Evolutionary conservation across 2,888 invertebrate species (phyloP), one percentile per base, ranked within the genome.

Genomic region (Stramonita haemastoma): DNA sequence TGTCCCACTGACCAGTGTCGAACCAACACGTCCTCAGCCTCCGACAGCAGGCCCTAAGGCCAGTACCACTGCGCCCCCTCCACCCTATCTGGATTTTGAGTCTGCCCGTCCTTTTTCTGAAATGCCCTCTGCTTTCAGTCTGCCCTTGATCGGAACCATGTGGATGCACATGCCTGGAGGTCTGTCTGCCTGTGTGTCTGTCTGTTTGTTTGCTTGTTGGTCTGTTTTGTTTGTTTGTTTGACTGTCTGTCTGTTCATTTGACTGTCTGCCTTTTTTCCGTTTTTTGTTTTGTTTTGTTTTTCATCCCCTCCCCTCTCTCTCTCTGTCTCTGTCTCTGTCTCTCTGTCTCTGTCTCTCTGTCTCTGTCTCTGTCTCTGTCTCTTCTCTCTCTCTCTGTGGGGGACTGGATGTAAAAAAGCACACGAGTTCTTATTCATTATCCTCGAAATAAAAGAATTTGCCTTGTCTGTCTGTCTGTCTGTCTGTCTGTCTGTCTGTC

Each of bases 91-190:
- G n/a, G 89, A 26, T 17, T 84, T 84, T 6, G 85, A 89, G 15
- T 32, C 60, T 0, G 90, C 88, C 11, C 60, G 83, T 36, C 89
- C 90, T 8, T 90, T 90, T 66, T 34, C 60, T 13, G 87, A 90
- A 6, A 91, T 91, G 66, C 91, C 91, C 6, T 88, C 86, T 13
- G 90, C 91, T 4, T 56, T 79, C 84, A 87, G 84, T 84, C 87
- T 91, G 57, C 91, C 91, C 56, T 26, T 91, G 79, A 88, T 91
- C 22, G 91, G 91, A 8, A 91, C 91, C 17, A 60, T 86, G 46
- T 91, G 90, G 88, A 56, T 90, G 91, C 84, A 91, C 85, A n/a
- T 89, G 83, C 91, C 91, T 6, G 91, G 91, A 46, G 91, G 91
- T 91, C 1, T 85, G 90, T 89, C 46, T 6, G 8, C 26, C 46